Evolutionary conservation across 2,797 vertebrate species (phyloP).

Genomic region (Helarctos malayanus): DNA sequence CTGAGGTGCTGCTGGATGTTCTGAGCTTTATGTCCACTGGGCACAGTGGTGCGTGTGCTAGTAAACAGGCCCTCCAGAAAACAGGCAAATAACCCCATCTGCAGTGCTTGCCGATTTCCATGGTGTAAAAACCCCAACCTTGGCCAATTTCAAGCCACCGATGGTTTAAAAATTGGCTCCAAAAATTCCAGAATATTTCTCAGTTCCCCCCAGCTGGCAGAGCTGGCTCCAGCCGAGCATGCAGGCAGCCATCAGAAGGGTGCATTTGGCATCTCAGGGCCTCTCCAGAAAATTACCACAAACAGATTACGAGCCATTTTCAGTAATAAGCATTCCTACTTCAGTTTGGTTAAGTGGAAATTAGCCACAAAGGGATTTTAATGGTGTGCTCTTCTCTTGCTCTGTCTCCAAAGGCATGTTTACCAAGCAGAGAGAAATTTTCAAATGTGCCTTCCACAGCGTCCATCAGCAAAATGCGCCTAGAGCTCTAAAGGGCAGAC

Average conservation of each 20-base stretch:
- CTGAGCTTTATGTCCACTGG: neutral
- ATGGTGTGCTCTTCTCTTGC: constrained; percentile 51
- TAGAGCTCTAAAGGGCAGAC: constrained; percentile 29
- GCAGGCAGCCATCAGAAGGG: constrained; percentile 50
- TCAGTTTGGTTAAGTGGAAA: constrained; percentile 79
- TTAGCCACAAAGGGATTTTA: constrained; percentile 68
- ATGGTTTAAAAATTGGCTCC: neutral
- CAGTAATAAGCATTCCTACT: constrained; percentile 79
- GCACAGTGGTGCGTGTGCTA: neutral
- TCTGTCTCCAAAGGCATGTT: constrained; percentile 61
- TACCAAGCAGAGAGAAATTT: constrained; percentile 66
- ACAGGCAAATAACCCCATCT: neutral
- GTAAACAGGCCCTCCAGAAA: neutral
- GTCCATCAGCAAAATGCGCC: constrained; percentile 44
- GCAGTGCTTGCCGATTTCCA: neutral
- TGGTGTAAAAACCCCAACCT: neutral
- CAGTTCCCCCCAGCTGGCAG: neutral
- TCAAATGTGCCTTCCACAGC: constrained; percentile 54
- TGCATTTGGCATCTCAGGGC: constrained; percentile 3
- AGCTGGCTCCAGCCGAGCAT: neutral
- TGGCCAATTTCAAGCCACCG: neutral
- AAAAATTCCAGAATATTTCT: neutral
- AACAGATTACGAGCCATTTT: constrained; percentile 74
- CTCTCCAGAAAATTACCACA: constrained; percentile 68
- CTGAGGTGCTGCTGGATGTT: neutral